A percentile compares a stretch with the other conserved stretches of the same genome.
These are phyloP conservation scores for Bombus sibiricus DNA, from an alignment of 1,140 invertebrate genomes.

Conservation along the genomic window DNA sequence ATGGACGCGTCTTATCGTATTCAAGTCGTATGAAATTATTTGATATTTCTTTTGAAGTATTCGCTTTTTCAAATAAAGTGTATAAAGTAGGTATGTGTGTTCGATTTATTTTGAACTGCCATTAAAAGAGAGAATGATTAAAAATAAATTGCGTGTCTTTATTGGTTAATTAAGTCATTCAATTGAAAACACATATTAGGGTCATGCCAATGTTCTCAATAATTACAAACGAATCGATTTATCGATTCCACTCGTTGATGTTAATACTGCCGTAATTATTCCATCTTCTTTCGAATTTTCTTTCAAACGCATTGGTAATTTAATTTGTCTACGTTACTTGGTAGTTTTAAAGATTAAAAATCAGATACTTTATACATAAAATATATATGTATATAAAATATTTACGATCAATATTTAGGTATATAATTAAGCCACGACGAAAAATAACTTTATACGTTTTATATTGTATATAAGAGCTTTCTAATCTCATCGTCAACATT, in stretches of 20 bases:
- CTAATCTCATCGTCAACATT: too few relatives aligned
- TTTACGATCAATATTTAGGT: too few relatives aligned
- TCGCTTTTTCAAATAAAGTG: too few relatives aligned
- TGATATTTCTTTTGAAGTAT: too few relatives aligned
- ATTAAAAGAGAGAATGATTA: background rate
- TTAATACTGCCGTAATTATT: background rate
- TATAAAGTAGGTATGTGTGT: background rate
- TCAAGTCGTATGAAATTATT: too few relatives aligned
- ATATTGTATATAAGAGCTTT: too few relatives aligned
- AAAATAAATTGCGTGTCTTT: constrained; percentile 3
- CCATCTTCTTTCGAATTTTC: too few relatives aligned
- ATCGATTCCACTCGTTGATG: constrained; percentile 8
- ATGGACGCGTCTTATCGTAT: too few relatives aligned
- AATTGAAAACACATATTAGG: constrained; percentile 16
- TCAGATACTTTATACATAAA: background rate
- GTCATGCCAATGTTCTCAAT: background rate
- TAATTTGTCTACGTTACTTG: background rate
- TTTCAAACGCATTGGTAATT: too few relatives aligned
- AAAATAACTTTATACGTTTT: too few relatives aligned
- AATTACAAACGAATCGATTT: constrained; percentile 17
- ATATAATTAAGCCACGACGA: too few relatives aligned
- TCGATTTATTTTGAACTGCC: background rate
- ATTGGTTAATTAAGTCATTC: constrained; percentile 15
- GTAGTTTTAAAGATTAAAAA: background rate
- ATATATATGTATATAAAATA: too few relatives aligned